Percentiles rank a stretch among this genome's conserved stretches.
phyloP scores from a whole-genome alignment of 2,113 vertebrate genomes.

The Gobius niger region DNA sequence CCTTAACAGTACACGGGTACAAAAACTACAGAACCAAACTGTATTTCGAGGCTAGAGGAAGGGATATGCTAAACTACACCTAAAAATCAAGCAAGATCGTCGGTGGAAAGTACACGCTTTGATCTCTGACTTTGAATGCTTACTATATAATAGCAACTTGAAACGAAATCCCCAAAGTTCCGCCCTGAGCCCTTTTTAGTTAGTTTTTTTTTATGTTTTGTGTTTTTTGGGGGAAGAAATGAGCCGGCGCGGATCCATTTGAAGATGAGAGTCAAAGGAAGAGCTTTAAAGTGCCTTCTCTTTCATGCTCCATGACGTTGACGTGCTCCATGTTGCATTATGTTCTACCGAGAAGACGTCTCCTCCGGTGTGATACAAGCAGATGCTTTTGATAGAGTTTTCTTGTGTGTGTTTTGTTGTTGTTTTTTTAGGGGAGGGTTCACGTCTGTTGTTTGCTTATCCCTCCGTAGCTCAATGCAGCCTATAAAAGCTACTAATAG shows the following conservation, averaged over 20 bases:
- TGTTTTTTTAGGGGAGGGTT: background rate
- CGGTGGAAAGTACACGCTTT: background rate
- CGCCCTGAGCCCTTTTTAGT: background rate
- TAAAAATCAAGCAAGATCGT: background rate
- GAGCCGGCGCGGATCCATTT: background rate
- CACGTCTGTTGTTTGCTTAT: background rate
- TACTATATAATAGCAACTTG: background rate
- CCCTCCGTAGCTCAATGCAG: background rate
- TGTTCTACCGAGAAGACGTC: background rate
- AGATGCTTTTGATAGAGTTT: conserved; percentile 4
- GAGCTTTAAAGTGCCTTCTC: background rate
- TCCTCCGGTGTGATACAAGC: background rate
- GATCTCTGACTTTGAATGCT: background rate
- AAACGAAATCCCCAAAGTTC: background rate
- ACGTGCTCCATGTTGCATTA: conserved; percentile 2
- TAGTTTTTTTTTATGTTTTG: background rate
- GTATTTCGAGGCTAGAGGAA: background rate
- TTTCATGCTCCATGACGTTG: background rate
- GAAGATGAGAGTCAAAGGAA: conserved; percentile 8
- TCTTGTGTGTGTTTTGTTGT: conserved; percentile 26
- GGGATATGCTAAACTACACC: background rate
- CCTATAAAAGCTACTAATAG: conserved; percentile 16
- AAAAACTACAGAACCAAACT: no score
- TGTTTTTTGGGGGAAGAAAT: background rate
- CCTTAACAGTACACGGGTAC: no score